Evolutionary conservation across 2,888 invertebrate genomes (phyloP).

Genomic region (Pelosia muscerda): DNA sequence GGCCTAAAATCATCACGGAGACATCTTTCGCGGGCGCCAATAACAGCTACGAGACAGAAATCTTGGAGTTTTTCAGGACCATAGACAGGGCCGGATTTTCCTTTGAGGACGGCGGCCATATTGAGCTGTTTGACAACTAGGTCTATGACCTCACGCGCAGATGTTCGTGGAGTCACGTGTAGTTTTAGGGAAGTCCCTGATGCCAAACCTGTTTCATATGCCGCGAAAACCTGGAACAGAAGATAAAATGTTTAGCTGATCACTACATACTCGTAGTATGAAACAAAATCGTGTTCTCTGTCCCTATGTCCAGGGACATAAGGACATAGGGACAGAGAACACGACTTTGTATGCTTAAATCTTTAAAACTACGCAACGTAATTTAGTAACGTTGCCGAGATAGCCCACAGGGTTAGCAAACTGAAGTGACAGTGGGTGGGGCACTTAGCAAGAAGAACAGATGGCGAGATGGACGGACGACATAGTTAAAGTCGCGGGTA

Average conservation of each 20-base stretch:
- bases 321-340: too few species aligned
- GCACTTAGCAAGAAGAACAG: too few species aligned
- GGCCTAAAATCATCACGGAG: slow-evolving; percentile 97
- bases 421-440: too few species aligned
- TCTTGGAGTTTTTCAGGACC: slow-evolving; percentile 93
- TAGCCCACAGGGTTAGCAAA: too few species aligned
- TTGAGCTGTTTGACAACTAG: slow-evolving; percentile 98
- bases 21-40: slow-evolving; percentile 97
- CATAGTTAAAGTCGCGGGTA: too few species aligned
- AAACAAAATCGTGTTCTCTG: too few species aligned
- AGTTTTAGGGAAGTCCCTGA: slow-evolving; percentile 97
- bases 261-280: too few species aligned
- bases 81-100: slow-evolving; percentile 95
- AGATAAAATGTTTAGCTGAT: background rate
- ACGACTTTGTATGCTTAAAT: too few species aligned
- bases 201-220: slow-evolving; percentile 97
- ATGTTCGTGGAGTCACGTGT: slow-evolving; percentile 96
- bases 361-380: too few species aligned
- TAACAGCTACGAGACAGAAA: slow-evolving; percentile 98
- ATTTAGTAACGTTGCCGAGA: too few species aligned
- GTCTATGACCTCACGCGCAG: slow-evolving; percentile 97
- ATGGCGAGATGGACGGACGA: too few species aligned
- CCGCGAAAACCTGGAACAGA: slow-evolving; percentile 94
- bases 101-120: slow-evolving; percentile 95
- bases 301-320: too few species aligned